Base-by-base conservation (phyloP, 2,888 invertebrate genomes). In the Drosophila stalkeri region DNA sequence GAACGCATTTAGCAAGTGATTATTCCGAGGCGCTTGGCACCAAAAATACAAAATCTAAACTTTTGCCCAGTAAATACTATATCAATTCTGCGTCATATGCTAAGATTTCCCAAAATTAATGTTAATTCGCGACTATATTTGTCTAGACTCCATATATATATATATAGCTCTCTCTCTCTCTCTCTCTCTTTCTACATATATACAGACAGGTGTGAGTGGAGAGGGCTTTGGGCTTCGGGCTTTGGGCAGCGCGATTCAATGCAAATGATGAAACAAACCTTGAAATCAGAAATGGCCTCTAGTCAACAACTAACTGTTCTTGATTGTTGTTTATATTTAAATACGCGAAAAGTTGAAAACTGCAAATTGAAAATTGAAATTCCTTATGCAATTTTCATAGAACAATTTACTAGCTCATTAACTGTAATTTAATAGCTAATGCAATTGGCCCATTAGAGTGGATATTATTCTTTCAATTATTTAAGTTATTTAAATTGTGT, bases 1-100 rank as follows among this genome's bases (percentile, higher is more conserved):
- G 64, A 56, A 72, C 59, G 54, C 74, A 75, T 72, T 85, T 85
- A 85, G 85, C 89, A 62, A 89, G 74, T 86, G 89, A 87, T 85
- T 85, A 88, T 75, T 88, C 51, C 60, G 55, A 11, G 55, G 69
- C 65, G 70, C 76, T 73, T 89, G 80, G 77, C 64, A 82, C 79
- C 81, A 69, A 70, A 64, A 79, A 73, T 74, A 81, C 74, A 3
- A 44, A 33, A 55, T 49, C 64, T 44, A 75, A 51, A 61, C 41
- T 41, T 71, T 55, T 65, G 46, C 27, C n/a, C 54, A 60, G 37
- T 67, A 47, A 67, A 73, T 56, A 27, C 27, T 6, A 64, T 64
- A 56, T 61, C 54, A 79, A 77, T 54, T 41, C 62, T 44, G 76
- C 63, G 67, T 64, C 74, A 73, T 72, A 74, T 74, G 65, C 27